These are phyloP conservation scores for Gopherus evgoodei DNA, from an alignment of 2,113 vertebrate species.

Conservation along the genomic window DNA sequence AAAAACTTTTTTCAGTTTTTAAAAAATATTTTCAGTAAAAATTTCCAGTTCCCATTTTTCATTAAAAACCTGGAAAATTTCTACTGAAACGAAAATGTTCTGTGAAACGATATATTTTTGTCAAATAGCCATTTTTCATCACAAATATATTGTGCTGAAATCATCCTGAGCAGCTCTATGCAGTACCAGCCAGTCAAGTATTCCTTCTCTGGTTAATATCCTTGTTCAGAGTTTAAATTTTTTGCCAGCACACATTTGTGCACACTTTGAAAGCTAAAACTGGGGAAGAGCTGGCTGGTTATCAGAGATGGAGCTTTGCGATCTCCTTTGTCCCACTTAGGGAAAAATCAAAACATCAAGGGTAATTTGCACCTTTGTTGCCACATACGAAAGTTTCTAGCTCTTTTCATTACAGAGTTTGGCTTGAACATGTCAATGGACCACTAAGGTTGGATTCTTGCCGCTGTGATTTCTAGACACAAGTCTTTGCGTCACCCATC, in stretches of 20 bases:
- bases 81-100: not conserved
- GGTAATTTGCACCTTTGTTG: not conserved
- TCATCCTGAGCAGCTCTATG: not conserved
- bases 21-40: not conserved
- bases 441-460: not conserved
- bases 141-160: not conserved
- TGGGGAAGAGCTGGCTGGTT: not conserved
- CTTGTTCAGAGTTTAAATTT: not conserved
- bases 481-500: not conserved
- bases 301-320: not conserved
- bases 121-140: not conserved
- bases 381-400: not conserved
- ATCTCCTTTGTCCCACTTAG: fast-evolving
- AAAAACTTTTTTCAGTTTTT: not conserved
- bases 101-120: not conserved
- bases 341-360: not conserved
- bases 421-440: not conserved
- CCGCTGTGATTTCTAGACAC: not conserved
- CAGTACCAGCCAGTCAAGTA: not conserved
- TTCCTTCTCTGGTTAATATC: not conserved
- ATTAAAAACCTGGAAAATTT: not conserved
- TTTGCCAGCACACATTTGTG: not conserved
- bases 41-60: not conserved
- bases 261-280: not conserved
- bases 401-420: not conserved